Percentiles rank a stretch among this genome's conserved stretches.
Conservation (phyloP, 2,113 vertebrate genomes). For the Calidris pugnax region DNA sequence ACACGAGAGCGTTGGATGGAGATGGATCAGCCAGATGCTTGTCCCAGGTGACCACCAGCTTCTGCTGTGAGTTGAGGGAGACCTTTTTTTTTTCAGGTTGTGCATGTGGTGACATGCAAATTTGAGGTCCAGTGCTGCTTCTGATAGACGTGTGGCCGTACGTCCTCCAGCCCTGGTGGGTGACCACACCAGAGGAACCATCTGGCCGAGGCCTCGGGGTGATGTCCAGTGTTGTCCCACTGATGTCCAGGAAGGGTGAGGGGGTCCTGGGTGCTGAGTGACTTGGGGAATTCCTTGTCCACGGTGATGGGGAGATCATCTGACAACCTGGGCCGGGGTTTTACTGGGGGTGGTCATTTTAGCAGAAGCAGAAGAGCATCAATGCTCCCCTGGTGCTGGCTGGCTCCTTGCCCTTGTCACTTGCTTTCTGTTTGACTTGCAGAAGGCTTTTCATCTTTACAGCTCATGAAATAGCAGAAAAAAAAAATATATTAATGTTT, state of each 20-base stretch:
- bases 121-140: background rate
- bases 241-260: background rate
- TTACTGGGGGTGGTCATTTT: too few relatives aligned
- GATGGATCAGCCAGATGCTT: background rate
- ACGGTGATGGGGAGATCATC: background rate
- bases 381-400: too few relatives aligned
- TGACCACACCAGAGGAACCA: background rate
- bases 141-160: background rate
- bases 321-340: background rate
- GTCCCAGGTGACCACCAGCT: background rate
- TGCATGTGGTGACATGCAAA: background rate
- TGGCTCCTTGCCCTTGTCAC: background rate
- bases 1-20: background rate
- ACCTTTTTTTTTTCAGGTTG: background rate
- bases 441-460: background rate
- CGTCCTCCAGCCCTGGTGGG: background rate
- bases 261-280: background rate
- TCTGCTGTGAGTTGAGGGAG: background rate
- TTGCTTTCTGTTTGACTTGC: background rate
- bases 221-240: background rate
- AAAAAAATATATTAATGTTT: background rate
- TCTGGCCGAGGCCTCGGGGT: background rate
- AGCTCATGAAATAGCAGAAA: background rate
- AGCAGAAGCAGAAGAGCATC: background rate
- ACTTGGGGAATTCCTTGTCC: background rate